Evolutionary conservation across 2,797 vertebrate species (phyloP).

Genomic region (Brachymystax lenok): DNA sequence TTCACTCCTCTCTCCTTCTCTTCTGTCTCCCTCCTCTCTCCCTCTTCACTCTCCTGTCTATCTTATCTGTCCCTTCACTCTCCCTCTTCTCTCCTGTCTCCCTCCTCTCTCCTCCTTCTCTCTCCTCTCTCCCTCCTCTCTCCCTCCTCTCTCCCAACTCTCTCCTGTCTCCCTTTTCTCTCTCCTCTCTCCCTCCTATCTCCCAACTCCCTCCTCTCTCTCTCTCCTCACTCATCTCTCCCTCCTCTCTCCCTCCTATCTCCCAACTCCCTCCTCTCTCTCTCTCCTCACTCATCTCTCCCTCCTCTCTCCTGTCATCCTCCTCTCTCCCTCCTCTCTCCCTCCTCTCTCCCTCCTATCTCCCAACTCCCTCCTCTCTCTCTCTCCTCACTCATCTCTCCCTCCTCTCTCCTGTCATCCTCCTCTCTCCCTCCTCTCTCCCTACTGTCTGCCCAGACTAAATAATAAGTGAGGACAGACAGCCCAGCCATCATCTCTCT

Average conservation of each 20-base stretch:
- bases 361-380: no score
- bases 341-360: background rate
- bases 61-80: background rate
- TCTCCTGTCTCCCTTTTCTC: no score
- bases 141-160: background rate
- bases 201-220: no score
- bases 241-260: background rate
- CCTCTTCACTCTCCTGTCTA: slow-evolving; percentile 4
- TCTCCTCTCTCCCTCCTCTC: slow-evolving; percentile 10
- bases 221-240: background rate
- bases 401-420: background rate
- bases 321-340: slow-evolving; percentile 7
- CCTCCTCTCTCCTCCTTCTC: slow-evolving; percentile 21
- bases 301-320: slow-evolving; percentile 12
- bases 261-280: no score
- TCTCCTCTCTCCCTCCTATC: background rate
- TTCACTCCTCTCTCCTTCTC: background rate
- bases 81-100: slow-evolving; percentile 19
- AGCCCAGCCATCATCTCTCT: background rate
- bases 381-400: background rate
- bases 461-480: slow-evolving; percentile 23
- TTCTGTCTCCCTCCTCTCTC: no score
- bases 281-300: background rate
- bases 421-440: no score
- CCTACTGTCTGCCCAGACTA: no score